These are phyloP conservation scores for Geococcyx californianus DNA, from an alignment of 2,113 vertebrate species.

Conservation along the genomic window DNA sequence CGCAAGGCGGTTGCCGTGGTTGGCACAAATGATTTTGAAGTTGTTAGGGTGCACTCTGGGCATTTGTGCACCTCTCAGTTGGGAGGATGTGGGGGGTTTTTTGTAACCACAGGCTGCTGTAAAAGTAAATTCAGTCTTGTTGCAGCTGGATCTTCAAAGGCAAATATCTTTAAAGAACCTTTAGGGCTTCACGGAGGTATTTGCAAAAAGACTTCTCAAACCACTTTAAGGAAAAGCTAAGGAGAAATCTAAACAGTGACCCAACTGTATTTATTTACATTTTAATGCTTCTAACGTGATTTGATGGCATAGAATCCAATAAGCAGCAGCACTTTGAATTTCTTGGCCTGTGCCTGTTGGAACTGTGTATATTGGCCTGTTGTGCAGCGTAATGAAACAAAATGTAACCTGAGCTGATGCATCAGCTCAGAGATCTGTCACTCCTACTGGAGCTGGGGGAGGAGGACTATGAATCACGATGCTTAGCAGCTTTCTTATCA, in stretches of 20 bases:
- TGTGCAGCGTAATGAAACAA: neutral
- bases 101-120: neutral
- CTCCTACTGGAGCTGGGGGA: neutral
- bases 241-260: neutral
- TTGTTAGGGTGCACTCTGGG: neutral
- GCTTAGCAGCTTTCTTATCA: neutral
- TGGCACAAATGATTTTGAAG: neutral
- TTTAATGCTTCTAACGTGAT: neutral
- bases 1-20: neutral
- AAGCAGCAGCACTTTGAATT: slow-evolving; percentile 9
- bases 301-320: neutral
- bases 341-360: neutral
- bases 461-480: neutral
- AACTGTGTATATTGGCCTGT: neutral
- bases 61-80: neutral
- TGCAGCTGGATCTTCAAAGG: slow-evolving; percentile 5
- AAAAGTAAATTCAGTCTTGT: neutral
- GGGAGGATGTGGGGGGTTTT: neutral
- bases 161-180: neutral
- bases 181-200: neutral
- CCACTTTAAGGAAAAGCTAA: neutral
- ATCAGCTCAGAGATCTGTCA: neutral
- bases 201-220: neutral
- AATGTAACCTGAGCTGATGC: neutral
- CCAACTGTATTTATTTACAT: neutral